Percentiles rank a stretch among this genome's conserved stretches.
Evolutionary conservation across 2,888 invertebrate genomes (phyloP).

Genomic region (Drosophila neonasuta): DNA sequence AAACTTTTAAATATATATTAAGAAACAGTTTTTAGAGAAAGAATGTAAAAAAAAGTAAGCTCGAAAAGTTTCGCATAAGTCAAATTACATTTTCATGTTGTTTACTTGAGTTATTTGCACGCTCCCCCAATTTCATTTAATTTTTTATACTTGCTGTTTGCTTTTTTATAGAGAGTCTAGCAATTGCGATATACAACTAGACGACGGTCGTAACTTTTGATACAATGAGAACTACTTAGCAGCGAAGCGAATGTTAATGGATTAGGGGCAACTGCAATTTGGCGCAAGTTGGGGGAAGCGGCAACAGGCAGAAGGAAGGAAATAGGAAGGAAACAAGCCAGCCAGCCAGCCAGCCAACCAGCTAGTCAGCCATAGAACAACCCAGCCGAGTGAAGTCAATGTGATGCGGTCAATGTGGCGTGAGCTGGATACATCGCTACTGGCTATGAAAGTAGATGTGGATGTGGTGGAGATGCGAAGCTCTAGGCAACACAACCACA

Average conservation of each 20-base stretch:
- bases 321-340: slow-evolving; percentile 17
- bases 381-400: slow-evolving; percentile 56
- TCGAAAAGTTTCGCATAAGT: slow-evolving; percentile 25
- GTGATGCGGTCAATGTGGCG: slow-evolving; percentile 60
- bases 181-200: slow-evolving; percentile 40
- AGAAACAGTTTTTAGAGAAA: not conserved
- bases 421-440: slow-evolving; percentile 14
- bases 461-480: slow-evolving; percentile 6
- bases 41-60: slow-evolving; percentile 24
- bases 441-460: not conserved
- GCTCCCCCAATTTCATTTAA: slow-evolving; percentile 11
- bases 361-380: slow-evolving; percentile 29
- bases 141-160: slow-evolving; percentile 18
- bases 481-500: slow-evolving; percentile 53
- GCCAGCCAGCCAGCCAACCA: not conserved
- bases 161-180: slow-evolving; percentile 25
- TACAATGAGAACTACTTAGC: slow-evolving; percentile 58
- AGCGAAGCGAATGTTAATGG: slow-evolving; percentile 58
- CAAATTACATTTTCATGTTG: slow-evolving; percentile 50
- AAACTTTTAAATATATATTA: slow-evolving; percentile 1
- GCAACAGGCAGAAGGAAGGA: slow-evolving; percentile 5
- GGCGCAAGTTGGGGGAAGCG: slow-evolving; percentile 3
- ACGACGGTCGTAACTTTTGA: slow-evolving; percentile 44
- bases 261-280: slow-evolving; percentile 50
- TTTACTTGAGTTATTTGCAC: slow-evolving; percentile 31